These are phyloP conservation scores for Lordiphosa fenestrarum DNA, from an alignment of 2,888 invertebrate genomes.

Conservation along the genomic window DNA sequence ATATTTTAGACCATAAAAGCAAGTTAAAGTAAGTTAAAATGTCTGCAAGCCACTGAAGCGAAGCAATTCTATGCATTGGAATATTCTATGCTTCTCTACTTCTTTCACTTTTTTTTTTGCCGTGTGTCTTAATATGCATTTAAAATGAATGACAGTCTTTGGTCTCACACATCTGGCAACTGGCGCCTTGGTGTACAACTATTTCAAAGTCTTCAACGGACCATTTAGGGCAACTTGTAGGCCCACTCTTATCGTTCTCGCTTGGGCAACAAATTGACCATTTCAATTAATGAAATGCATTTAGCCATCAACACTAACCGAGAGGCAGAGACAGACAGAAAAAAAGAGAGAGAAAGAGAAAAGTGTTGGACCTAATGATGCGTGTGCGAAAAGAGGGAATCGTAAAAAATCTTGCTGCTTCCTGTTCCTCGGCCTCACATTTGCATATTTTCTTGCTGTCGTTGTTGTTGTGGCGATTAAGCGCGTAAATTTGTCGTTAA, in stretches of 20 bases:
- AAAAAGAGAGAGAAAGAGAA: neutral
- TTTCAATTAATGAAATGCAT: slow-evolving; percentile 73
- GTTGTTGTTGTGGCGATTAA: slow-evolving; percentile 62
- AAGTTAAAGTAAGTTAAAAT: too few relatives aligned
- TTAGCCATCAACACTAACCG: slow-evolving; percentile 55
- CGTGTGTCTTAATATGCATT: too few relatives aligned
- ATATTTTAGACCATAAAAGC: too few relatives aligned
- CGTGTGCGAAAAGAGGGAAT: slow-evolving; percentile 22
- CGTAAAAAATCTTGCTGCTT: slow-evolving; percentile 20
- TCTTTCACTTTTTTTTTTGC: too few relatives aligned
- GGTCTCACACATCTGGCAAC: slow-evolving; percentile 3
- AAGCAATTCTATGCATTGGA: too few relatives aligned
- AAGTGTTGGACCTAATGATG: slow-evolving; percentile 64
- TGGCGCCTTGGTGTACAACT: slow-evolving; percentile 11
- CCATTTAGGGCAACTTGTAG: slow-evolving; percentile 13
- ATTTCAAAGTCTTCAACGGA: slow-evolving; percentile 3
- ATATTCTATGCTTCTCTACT: too few relatives aligned
- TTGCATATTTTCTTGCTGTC: slow-evolving; percentile 66
- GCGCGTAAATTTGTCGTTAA: slow-evolving; percentile 74
- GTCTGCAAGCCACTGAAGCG: too few relatives aligned
- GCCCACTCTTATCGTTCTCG: slow-evolving; percentile 22
- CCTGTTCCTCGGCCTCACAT: slow-evolving; percentile 41
- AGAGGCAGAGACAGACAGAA: slow-evolving; percentile 13
- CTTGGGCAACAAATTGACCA: slow-evolving; percentile 61
- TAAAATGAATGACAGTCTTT: slow-evolving; percentile 6